Base-by-base conservation (phyloP, 1,140 invertebrate species). In the Diorhabda carinulata region DNA sequence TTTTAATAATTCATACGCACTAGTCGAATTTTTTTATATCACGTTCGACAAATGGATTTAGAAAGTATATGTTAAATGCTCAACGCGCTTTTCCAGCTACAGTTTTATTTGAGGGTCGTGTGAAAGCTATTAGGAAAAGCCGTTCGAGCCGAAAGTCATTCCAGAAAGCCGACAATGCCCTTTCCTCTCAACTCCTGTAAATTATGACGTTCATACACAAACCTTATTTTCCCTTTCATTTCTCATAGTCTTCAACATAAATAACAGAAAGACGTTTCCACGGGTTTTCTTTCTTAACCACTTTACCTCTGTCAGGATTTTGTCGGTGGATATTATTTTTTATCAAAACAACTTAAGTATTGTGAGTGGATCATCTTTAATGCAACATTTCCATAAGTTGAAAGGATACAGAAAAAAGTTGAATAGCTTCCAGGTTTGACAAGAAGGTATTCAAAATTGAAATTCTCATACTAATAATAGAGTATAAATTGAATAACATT, bases 191-290 rank as follows among this genome's bases (percentile, higher is more conserved):
- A 66, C 65, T 65, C 69, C 65, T 70, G 71, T 74, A 74, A 74
- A 72, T 71, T 74, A 74, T 70, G 73, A 73, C 71, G 61, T 74
- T 68, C 70, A 71, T 69, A 71, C 73, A 68, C 71, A 73, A 71
- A 71, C 71, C 73, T 71, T 73, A 74, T 74, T 74, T 74, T 74
- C 73, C 73, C 71, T 74, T 74, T 74, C 73, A 74, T 74, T 74
- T 74, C 73, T 74, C 73, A 70, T 70, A 70, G 69, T 61, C 61
- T 67, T 66, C 69, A 58, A 70, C 69, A 70, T 70, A 70, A 70
- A 70, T 70, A 67, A 70, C 65, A 59, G 41, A 25, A 64, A 64
- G 47, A 52, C 47, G 47, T 6, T 6, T 52, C 56, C 42, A 60
- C 65, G 56, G 59, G 56, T 63, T 52, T 57, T 52, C 65, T 44